phyloP scores from a whole-genome alignment of 2,113 vertebrate species.

The Pseudois nayaur region DNA sequence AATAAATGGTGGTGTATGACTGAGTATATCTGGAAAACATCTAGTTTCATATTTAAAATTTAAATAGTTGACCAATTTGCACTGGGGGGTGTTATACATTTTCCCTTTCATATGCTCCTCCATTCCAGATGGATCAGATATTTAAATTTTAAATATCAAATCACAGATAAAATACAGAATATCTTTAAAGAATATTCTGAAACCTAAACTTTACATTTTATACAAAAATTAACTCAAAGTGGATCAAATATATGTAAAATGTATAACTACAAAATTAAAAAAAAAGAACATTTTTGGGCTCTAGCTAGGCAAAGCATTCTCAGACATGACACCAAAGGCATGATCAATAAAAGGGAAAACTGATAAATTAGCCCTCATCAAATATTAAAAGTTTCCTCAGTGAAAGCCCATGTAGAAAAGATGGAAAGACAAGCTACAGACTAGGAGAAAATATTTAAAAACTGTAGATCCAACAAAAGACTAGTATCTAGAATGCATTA shows the following conservation, averaged over 20 bases:
- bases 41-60: background rate
- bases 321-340: background rate
- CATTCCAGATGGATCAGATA: background rate
- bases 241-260: background rate
- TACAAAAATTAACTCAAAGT: background rate
- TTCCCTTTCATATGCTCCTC: background rate
- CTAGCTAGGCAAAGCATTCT: background rate
- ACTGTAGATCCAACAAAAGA: background rate
- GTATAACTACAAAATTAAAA: background rate
- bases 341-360: background rate
- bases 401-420: background rate
- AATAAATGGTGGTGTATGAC: background rate
- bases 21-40: background rate
- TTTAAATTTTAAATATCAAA: slow-evolving; percentile 10
- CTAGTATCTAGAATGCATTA: background rate
- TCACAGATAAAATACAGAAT: background rate
- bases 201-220: background rate
- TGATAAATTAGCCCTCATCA: background rate
- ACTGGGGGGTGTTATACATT: background rate
- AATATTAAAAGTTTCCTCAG: background rate
- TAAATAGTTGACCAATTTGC: background rate
- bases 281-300: background rate
- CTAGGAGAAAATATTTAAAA: background rate
- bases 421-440: background rate
- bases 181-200: background rate